Evolutionary conservation across 2,888 invertebrate species (phyloP).

Genomic region (Chirona hameri): DNA sequence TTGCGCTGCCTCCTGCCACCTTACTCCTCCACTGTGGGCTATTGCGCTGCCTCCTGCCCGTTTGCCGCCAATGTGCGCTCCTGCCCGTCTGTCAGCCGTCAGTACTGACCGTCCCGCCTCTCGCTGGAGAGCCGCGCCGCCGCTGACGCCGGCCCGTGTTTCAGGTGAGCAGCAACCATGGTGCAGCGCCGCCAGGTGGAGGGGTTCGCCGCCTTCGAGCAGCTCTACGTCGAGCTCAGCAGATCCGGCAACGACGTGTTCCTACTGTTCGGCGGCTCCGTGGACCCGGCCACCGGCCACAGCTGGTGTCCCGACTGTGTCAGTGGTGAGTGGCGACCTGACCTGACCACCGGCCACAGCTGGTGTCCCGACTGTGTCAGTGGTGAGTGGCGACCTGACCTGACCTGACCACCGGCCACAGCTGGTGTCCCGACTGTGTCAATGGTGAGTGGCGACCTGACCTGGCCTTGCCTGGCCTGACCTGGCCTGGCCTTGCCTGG

Average conservation of each 20-base stretch:
- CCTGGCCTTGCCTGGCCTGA: too few relatives aligned
- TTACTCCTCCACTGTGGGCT: too few relatives aligned
- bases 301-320: constrained; percentile 92
- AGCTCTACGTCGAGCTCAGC: constrained; percentile 56
- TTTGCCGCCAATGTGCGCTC: too few relatives aligned
- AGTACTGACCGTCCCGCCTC: background rate
- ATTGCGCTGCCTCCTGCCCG: too few relatives aligned
- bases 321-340: background rate
- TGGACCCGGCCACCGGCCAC: constrained; percentile 57
- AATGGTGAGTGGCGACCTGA: background rate
- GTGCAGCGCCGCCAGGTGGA: constrained; percentile 52
- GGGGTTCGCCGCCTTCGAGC: constrained; percentile 61
- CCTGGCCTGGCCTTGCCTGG: too few relatives aligned
- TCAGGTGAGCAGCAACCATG: constrained; percentile 45
- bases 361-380: background rate
- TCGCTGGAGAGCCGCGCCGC: background rate
- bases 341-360: too few relatives aligned
- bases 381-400: background rate
- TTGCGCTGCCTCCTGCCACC: too few relatives aligned
- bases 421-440: background rate
- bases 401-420: too few relatives aligned
- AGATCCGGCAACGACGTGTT: constrained; percentile 49
- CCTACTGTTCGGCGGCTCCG: constrained; percentile 64
- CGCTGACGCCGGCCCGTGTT: background rate
- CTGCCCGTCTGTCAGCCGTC: too few relatives aligned